These are phyloP conservation scores for Stenodera caucasica DNA, from an alignment of 2,888 invertebrate genomes.

Conservation along the genomic window DNA sequence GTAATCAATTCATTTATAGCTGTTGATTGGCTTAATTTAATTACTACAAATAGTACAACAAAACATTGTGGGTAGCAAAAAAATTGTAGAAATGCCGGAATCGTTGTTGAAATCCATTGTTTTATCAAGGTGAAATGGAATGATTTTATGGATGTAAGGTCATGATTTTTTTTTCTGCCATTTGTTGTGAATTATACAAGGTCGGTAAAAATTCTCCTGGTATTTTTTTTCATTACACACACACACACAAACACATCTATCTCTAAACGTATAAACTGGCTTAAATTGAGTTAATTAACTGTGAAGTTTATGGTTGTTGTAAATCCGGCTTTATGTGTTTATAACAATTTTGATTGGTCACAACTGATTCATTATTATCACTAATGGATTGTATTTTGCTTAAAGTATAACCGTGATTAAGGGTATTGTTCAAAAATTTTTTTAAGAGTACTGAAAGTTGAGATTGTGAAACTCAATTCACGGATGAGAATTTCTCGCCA, in stretches of 20 bases:
- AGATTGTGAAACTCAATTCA: too few species aligned
- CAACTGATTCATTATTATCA: conserved; percentile 7
- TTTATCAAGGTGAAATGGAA: conserved; percentile 21
- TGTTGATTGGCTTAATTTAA: conserved; percentile 15
- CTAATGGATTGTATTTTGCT: conserved; percentile 7
- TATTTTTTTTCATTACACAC: not conserved
- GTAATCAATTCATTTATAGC: conserved; percentile 16
- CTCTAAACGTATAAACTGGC: not conserved
- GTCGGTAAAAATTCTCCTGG: conserved; percentile 12
- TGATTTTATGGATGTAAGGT: conserved; percentile 11
- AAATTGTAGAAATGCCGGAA: conserved; percentile 11
- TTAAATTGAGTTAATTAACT: conserved; percentile 19
- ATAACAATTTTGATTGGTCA: conserved; percentile 13
- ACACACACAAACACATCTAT: conserved; percentile 2
- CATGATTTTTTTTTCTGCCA: not conserved
- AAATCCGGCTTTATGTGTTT: conserved; percentile 22
- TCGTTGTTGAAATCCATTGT: conserved; percentile 11
- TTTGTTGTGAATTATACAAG: conserved; percentile 1
- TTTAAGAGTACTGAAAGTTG: too few species aligned
- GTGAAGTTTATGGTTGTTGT: conserved; percentile 22
- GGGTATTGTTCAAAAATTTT: not conserved
- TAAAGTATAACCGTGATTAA: not conserved
- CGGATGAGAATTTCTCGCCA: too few species aligned
- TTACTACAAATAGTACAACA: conserved; percentile 6
- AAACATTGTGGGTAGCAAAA: too few species aligned